phyloP scores from a whole-genome alignment of 2,797 vertebrate species.

The Gallirallus australis region DNA sequence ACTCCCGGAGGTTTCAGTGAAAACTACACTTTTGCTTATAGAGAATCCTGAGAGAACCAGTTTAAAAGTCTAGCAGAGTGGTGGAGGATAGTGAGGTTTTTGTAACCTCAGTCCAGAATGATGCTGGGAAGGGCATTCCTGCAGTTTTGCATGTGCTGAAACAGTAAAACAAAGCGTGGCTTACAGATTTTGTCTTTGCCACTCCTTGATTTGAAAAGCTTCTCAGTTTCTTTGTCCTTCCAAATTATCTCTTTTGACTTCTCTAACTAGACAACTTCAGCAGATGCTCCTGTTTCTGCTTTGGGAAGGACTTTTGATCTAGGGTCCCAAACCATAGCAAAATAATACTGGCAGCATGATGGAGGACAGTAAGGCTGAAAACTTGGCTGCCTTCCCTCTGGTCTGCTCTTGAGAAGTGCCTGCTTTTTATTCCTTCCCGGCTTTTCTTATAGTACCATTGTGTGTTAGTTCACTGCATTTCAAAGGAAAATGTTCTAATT shows the following conservation, averaged over 20 bases:
- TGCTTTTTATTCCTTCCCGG: not conserved
- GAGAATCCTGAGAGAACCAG: not conserved
- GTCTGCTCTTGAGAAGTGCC: not conserved
- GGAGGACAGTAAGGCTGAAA: not conserved
- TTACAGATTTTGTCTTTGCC: not conserved
- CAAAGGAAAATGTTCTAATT: conserved; percentile 12
- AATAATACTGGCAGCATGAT: not conserved
- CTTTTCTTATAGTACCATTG: not conserved
- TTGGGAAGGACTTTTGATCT: not conserved
- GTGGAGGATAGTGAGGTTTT: not conserved
- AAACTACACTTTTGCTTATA: not conserved
- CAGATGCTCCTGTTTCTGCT: not conserved
- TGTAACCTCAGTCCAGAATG: not conserved
- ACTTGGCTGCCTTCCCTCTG: not conserved
- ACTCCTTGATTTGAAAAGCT: not conserved
- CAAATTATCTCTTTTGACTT: not conserved
- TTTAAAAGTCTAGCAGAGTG: not conserved
- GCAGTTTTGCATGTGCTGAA: not conserved
- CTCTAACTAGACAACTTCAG: not conserved
- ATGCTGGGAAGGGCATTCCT: not conserved
- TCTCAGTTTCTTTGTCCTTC: not conserved
- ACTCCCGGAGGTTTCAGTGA: not conserved
- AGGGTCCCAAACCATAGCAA: not conserved
- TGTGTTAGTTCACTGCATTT: not conserved
- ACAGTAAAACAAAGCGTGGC: not conserved